Evolutionary conservation across 2,797 vertebrate genomes (phyloP).

Genomic region (Semaprochilodus insignis): DNA sequence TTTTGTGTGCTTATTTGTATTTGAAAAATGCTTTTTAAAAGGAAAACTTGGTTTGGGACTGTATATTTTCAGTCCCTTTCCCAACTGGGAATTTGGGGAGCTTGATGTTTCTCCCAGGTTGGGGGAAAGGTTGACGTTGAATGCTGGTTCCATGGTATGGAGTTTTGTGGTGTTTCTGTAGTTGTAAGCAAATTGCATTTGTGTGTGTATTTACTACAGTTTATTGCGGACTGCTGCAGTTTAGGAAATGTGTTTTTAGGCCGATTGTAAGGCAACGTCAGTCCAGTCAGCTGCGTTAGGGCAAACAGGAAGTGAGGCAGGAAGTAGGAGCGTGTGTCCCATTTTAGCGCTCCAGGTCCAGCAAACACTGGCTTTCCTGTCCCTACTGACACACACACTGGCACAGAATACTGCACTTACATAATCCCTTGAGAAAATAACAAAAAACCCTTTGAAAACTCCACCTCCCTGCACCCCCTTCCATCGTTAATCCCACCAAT

Average conservation of each 20-base stretch:
- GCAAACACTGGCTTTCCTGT: conserved; percentile 64
- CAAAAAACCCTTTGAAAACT: conserved; percentile 1
- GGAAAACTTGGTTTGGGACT: too few relatives aligned
- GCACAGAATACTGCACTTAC: conserved; percentile 45
- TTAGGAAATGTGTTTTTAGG: conserved; percentile 6
- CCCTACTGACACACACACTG: conserved; percentile 43
- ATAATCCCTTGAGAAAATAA: conserved; percentile 34
- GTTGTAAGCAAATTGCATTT: not conserved
- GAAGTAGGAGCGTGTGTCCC: conserved; percentile 58
- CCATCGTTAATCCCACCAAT: not conserved
- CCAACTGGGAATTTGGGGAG: too few relatives aligned
- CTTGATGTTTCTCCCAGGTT: too few relatives aligned
- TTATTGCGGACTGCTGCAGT: not conserved
- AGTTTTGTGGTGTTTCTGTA: not conserved
- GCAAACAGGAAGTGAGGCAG: conserved; percentile 62
- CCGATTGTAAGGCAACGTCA: conserved; percentile 7
- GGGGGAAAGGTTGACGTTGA: too few relatives aligned
- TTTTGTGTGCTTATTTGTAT: too few relatives aligned
- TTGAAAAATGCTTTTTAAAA: too few relatives aligned
- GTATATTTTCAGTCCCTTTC: too few relatives aligned
- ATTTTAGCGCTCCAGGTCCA: conserved; percentile 58
- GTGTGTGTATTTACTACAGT: not conserved
- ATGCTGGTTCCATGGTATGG: not conserved
- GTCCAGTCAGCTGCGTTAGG: conserved; percentile 35
- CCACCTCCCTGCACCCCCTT: not conserved